These are phyloP conservation scores for Clarias batrachus DNA, from an alignment of 2,113 vertebrate genomes.

Conservation along the genomic window DNA sequence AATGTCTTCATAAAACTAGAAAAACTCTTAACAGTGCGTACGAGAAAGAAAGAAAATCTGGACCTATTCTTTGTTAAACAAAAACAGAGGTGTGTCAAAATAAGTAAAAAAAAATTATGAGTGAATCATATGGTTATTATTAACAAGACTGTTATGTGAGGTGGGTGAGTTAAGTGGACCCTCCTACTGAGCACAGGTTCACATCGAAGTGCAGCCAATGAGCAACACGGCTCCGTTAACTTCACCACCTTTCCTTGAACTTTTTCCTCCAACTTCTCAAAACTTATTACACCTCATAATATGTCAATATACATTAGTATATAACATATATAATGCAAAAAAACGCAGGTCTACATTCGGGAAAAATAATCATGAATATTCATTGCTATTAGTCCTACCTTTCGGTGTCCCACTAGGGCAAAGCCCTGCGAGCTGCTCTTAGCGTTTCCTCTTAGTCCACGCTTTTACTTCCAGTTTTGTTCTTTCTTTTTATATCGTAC, in stretches of 20 bases:
- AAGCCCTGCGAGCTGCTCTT: conserved; percentile 42
- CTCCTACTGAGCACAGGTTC: conserved; percentile 52
- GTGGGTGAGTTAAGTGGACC: conserved; percentile 35
- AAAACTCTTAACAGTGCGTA: not conserved
- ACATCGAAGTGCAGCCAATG: conserved; percentile 48
- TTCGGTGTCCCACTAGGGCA: conserved; percentile 35
- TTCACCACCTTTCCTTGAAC: conserved; percentile 13
- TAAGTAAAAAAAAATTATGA: not conserved
- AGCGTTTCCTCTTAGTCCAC: conserved; percentile 44
- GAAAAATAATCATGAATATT: conserved; percentile 38
- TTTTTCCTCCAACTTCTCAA: conserved; percentile 43
- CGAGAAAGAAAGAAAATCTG: not conserved
- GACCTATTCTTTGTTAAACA: not conserved
- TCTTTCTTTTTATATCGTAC: conserved; percentile 62
- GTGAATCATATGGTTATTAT: not conserved
- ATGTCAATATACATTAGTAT: not conserved
- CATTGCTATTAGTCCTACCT: conserved; percentile 48
- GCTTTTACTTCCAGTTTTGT: conserved; percentile 56
- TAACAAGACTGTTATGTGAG: not conserved
- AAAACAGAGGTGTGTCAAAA: not conserved
- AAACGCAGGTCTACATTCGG: not conserved
- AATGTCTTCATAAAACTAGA: not conserved
- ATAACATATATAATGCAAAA: not conserved
- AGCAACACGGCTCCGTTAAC: conserved; percentile 17
- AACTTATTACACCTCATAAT: conserved; percentile 28